Conservation (phyloP, 2,888 invertebrate genomes). For the Synanthedon vespiformis region DNA sequence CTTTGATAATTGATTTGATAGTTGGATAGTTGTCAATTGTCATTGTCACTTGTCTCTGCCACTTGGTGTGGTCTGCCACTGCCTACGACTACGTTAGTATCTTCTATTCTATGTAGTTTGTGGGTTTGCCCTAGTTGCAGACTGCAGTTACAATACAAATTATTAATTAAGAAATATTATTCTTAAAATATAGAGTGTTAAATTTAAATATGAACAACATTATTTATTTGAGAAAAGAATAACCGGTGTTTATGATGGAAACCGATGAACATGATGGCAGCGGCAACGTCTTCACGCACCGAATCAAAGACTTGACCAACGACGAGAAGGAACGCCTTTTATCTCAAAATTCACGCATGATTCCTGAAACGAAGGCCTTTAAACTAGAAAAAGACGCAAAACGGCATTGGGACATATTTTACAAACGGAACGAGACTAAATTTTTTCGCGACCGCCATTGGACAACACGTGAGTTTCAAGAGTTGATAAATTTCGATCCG, state of each 20-base stretch:
- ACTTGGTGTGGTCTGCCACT: too few species aligned
- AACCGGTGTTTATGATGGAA: conserved; percentile 31
- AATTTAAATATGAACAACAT: not conserved
- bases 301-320: conserved; percentile 63
- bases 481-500: conserved; percentile 73
- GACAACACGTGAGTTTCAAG: conserved; percentile 94
- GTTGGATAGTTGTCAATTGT: too few species aligned
- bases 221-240: not conserved
- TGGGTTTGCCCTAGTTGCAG: too few species aligned
- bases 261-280: conserved; percentile 33
- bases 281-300: conserved; percentile 41
- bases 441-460: conserved; percentile 97
- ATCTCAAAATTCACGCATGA: conserved; percentile 72
- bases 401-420: conserved; percentile 96
- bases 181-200: too few species aligned
- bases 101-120: too few species aligned
- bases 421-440: conserved; percentile 91
- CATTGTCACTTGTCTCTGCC: too few species aligned
- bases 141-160: too few species aligned
- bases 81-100: too few species aligned
- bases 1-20: too few species aligned
- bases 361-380: conserved; percentile 78
- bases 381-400: conserved; percentile 86
- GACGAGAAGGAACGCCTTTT: conserved; percentile 74
- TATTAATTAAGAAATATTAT: too few species aligned